These are phyloP conservation scores for Coptotermes formosanus DNA, from an alignment of 1,140 invertebrate species.

Conservation along the genomic window DNA sequence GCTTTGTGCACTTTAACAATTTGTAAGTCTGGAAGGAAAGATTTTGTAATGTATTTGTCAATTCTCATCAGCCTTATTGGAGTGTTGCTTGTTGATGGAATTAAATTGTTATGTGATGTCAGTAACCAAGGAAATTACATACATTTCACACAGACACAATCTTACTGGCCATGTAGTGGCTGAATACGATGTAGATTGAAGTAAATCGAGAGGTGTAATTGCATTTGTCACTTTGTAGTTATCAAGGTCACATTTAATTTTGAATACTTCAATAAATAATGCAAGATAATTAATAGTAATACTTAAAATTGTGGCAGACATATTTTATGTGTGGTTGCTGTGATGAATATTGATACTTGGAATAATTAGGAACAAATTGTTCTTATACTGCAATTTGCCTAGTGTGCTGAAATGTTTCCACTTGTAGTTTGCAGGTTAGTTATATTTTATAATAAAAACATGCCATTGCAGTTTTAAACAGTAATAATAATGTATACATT, in stretches of 20 bases:
- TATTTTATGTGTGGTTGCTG: not conserved
- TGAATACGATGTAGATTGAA: not conserved
- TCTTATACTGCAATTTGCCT: not conserved
- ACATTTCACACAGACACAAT: not conserved
- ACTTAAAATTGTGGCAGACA: conserved; percentile 9
- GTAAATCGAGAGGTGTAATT: not conserved
- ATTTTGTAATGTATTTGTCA: not conserved
- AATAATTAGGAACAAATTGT: not conserved
- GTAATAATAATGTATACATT: conserved; percentile 22
- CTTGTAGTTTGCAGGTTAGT: conserved; percentile 25
- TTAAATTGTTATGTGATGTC: not conserved
- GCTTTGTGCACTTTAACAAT: not conserved
- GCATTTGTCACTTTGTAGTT: not conserved
- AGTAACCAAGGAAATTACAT: not conserved
- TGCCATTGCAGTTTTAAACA: not conserved
- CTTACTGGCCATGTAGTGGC: not conserved
- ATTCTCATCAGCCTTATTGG: not conserved
- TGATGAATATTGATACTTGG: conserved; percentile 4
- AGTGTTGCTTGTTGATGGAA: too few relatives aligned
- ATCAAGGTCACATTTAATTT: conserved; percentile 16
- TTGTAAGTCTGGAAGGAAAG: not conserved
- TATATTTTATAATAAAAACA: conserved; percentile 26
- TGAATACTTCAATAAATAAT: not conserved
- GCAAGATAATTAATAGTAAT: conserved; percentile 3
- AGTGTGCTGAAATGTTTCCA: conserved; percentile 11